phyloP scores from a whole-genome alignment of 2,888 invertebrate species.

The Leptinotarsa tumamoca region DNA sequence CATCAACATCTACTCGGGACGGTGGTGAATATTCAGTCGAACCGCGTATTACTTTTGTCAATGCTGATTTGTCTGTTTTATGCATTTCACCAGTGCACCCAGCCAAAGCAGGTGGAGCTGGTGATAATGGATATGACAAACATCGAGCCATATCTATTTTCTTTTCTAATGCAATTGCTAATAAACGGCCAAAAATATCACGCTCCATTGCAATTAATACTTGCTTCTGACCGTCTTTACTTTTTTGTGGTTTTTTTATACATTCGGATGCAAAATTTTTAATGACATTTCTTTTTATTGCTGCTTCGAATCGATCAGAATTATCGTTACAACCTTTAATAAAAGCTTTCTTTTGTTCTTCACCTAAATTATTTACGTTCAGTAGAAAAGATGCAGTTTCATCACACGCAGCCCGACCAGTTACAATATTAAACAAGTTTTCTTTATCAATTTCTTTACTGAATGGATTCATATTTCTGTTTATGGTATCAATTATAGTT shows the following conservation, averaged over 20 bases:
- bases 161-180: constrained; percentile 51
- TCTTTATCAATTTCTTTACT: constrained; percentile 8
- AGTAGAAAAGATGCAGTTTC: neutral
- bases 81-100: constrained; percentile 38
- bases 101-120: constrained; percentile 38
- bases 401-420: neutral
- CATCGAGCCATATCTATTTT: constrained; percentile 55
- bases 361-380: neutral
- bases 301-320: constrained; percentile 12
- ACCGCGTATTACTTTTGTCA: constrained; percentile 30
- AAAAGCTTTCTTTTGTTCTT: constrained; percentile 11
- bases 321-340: constrained; percentile 19
- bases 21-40: constrained; percentile 29
- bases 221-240: constrained; percentile 25
- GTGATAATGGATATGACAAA: constrained; percentile 27
- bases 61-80: constrained; percentile 41
- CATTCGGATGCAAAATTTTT: constrained; percentile 31
- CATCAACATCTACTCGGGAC: constrained; percentile 30
- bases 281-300: constrained; percentile 21
- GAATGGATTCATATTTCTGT: constrained; percentile 14
- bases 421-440: constrained; percentile 4
- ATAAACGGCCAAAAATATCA: constrained; percentile 51
- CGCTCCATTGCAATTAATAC: constrained; percentile 49
- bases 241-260: constrained; percentile 29
- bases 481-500: constrained; percentile 3